A percentile compares a stretch with the other conserved stretches of the same genome.
Evolutionary conservation across 1,140 invertebrate genomes (phyloP).

Genomic region (Pseudomyrmex dendroicus): DNA sequence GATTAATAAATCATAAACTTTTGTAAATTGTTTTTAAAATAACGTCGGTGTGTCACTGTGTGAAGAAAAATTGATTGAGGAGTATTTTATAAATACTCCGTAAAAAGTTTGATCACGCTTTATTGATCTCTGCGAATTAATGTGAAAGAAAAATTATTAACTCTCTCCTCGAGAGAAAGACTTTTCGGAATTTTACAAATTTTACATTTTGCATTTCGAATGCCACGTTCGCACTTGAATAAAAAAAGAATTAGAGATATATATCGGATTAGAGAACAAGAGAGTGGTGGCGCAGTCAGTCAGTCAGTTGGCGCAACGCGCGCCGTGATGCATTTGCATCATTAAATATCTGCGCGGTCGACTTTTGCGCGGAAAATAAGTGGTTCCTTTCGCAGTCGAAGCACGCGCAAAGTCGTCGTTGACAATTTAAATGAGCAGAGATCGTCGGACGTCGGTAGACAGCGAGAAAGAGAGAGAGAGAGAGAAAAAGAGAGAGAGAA

Average conservation of each 20-base stretch:
- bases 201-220: background rate
- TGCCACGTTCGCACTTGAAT: constrained; percentile 18
- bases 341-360: constrained; percentile 42
- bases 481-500: background rate
- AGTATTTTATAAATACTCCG: too few species aligned
- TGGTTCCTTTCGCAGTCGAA: constrained; percentile 21
- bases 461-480: background rate
- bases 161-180: too few species aligned
- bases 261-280: constrained; percentile 3
- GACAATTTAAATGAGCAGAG: constrained; percentile 52
- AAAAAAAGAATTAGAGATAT: constrained; percentile 47
- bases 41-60: too few species aligned
- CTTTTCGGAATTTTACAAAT: background rate
- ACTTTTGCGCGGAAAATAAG: constrained; percentile 43
- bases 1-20: too few species aligned
- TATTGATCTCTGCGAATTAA: too few species aligned
- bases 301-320: constrained; percentile 16
- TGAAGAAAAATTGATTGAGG: too few species aligned
- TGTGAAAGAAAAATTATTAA: too few species aligned
- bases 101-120: too few species aligned
- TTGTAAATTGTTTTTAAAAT: too few species aligned
- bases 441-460: background rate
- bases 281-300: background rate
- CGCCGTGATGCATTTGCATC: constrained; percentile 37
- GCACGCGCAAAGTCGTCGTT: constrained; percentile 43